Percentiles rank a stretch among this genome's conserved stretches.
Evolutionary conservation across 92 coral and sea anemone species (phyloP).

Genomic region (Siderastrea radians): DNA sequence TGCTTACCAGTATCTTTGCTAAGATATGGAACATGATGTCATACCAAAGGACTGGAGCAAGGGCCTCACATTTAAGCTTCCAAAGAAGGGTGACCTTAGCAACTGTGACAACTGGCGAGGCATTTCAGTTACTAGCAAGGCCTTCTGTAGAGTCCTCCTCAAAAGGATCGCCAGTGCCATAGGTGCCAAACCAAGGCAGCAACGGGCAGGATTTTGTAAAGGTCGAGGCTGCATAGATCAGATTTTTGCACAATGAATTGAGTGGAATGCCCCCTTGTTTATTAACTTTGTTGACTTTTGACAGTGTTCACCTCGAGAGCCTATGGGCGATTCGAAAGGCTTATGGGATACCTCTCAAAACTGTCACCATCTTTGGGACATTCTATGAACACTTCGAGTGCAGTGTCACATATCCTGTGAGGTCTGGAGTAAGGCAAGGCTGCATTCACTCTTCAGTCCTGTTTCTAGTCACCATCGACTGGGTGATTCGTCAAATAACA

Average conservation of each 20-base stretch:
- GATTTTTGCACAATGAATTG: background rate
- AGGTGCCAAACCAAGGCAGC: background rate
- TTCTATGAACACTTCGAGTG: background rate
- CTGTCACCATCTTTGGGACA: background rate
- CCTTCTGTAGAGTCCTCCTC: background rate
- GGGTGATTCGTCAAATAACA: constrained; percentile 13
- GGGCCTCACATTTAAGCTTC: constrained; percentile 8
- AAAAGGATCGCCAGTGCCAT: background rate
- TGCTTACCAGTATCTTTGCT: background rate
- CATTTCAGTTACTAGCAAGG: constrained; percentile 1
- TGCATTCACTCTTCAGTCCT: constrained; percentile 33
- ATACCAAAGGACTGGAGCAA: constrained; percentile 10
- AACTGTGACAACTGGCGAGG: constrained; percentile 25
- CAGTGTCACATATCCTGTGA: background rate
- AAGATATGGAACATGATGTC: background rate
- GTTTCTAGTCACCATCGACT: constrained; percentile 32
- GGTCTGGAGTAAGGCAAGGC: background rate
- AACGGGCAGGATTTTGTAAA: background rate
- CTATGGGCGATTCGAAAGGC: background rate
- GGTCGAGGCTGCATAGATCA: background rate
- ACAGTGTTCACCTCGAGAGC: background rate
- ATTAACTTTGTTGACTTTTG: background rate
- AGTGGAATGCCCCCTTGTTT: background rate
- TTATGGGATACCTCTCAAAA: background rate
- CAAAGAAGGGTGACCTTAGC: no score